Evolutionary conservation across 2,113 vertebrate genomes (phyloP), one percentile per base, ranked within the genome.

Genomic region (Myotis lucifugus): DNA sequence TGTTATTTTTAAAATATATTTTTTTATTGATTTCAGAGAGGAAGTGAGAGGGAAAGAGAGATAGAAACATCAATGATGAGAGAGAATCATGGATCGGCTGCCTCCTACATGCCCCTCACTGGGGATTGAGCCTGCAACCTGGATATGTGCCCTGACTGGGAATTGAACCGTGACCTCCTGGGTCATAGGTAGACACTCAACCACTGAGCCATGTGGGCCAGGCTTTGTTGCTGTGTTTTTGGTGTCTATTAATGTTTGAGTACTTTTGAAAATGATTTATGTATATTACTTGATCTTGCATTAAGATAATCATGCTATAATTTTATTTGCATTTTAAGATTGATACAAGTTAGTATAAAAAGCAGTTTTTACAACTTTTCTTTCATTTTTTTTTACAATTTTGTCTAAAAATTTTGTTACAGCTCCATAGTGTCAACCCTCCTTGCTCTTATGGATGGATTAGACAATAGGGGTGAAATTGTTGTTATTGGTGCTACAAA

Each of bases 401-500:
- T 88, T 94, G 11, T 81, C 8, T 94, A 50, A 66, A 88, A 79
- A 27, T 96, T 93, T 95, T 92, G 54, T 91, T 93, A 90, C 95
- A 99, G 99, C 97, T 99, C 99, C 88, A 99, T 99, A 97, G 99
- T 99, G 95, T 99, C 99, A 94, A 99, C 99, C 15, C 98, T 99
- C 90, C 98, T 99, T 98, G 99, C 99, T 77, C 99, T 99, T 97
- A 99, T 99, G 99, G 99, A 99, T 92, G 99, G 99, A 97, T 98
- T 99, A 99, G 99, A 99, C 98, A 99, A 99, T 96, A 99, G 99
- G 96, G 99, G 99, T 91, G 99, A 99, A 99, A 99, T 99, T 98
- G 99, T 99, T 98, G 99, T 99, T 98, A 99, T 99, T 97, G 99
- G 99, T 99, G 99, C 99, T 99, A 99, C 99, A 98, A 99, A 99